Evolutionary conservation across 2,888 invertebrate species (phyloP), one percentile per base, ranked within the genome.

Genomic region (Morinoia aosen): DNA sequence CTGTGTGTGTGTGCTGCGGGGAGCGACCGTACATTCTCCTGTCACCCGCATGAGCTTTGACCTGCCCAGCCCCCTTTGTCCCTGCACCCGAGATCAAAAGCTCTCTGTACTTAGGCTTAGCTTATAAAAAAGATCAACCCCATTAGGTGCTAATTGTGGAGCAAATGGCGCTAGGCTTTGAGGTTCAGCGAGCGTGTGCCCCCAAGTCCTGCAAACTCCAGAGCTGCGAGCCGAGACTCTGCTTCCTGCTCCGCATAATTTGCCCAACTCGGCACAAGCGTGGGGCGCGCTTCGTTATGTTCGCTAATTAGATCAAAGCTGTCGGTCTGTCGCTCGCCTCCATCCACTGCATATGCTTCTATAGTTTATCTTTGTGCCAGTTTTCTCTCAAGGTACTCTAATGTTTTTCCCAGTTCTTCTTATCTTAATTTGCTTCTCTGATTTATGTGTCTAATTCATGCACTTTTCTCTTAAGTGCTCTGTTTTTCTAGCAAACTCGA

Each of bases 91-190:
- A 93, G 57, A 93, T 93, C 93, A 93, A 93, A 93, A 93, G 93
- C 93, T 93, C 93, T 93, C 93, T 57, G 93, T 93, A 93, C 93
- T 93, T 93, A 57, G 93, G 93, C 56, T 93, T 93, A 57, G 93
- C 58, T 93, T 93, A 93, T 56, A 93, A 93, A 93, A 93, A 93
- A 93, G 93, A 93, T 93, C 93, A 93, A 93, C 93, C 93, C 93
- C 93, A 93, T 93, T 93, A 93, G 93, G 93, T 93, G 57, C 93
- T 93, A 93, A 93, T 93, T 93, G 93, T 93, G 93, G 93, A 93
- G 93, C 57, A 93, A 93, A 93, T 93, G 93, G 93, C 93, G 93
- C 93, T 33, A 12, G 93, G 57, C 93, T 93, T 93, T 93, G 93
- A 93, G 93, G 93, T 93, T 93, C 93, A 93, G 57, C 93, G 57